Evolutionary conservation across 2,888 invertebrate species (phyloP).

Genomic region (Phasia obesa): DNA sequence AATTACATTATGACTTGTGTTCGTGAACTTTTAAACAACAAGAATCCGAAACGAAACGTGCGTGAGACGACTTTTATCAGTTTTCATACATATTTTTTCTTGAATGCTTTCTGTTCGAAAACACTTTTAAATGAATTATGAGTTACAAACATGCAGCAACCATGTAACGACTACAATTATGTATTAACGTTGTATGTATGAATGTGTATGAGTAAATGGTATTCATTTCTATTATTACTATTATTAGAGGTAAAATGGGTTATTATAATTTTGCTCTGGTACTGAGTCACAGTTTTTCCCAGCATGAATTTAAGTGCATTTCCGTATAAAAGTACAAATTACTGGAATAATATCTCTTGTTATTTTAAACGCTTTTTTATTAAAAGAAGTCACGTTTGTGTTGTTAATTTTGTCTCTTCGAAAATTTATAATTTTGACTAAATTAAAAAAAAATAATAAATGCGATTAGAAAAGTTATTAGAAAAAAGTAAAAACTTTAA

Average conservation of each 20-base stretch:
- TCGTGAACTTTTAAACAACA: slow-evolving; percentile 14
- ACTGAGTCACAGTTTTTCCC: no score
- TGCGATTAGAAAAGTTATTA: no score
- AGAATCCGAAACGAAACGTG: slow-evolving; percentile 32
- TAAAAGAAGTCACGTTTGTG: slow-evolving; percentile 37
- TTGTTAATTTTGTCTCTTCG: neutral
- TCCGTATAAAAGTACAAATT: slow-evolving; percentile 64
- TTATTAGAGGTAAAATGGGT: neutral
- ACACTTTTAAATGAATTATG: slow-evolving; percentile 55
- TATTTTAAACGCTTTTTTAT: neutral
- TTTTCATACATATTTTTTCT: slow-evolving; percentile 17
- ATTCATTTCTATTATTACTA: slow-evolving; percentile 1
- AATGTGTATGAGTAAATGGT: neutral
- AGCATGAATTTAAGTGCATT: slow-evolving; percentile 53
- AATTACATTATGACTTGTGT: slow-evolving; percentile 45
- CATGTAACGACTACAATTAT: slow-evolving; percentile 13
- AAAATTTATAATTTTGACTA: no score
- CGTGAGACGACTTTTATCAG: slow-evolving; percentile 40
- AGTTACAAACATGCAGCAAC: slow-evolving; percentile 50
- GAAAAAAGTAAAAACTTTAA: no score
- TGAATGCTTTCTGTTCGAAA: slow-evolving; percentile 19
- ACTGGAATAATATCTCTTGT: slow-evolving; percentile 3
- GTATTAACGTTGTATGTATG: neutral
- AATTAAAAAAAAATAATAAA: no score
- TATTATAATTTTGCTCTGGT: neutral